Conservation (phyloP, 2,113 vertebrate genomes). For the Cyprinus carpio region DNA sequence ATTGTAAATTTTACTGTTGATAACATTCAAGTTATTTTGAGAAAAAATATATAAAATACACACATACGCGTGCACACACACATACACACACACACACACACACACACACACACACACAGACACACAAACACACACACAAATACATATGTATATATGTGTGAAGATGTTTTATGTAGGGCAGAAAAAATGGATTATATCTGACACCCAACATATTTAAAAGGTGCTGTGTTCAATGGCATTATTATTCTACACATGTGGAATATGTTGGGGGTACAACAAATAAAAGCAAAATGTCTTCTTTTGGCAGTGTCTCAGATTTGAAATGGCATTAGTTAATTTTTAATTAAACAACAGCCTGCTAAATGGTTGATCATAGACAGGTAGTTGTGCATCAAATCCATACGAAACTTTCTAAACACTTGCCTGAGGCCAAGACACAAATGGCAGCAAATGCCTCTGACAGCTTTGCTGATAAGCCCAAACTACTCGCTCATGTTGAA, state of each 20-base stretch:
- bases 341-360: conserved; percentile 44
- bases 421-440: conserved; percentile 70
- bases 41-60: too few species aligned
- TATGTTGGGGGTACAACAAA: not conserved
- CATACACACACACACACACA: too few species aligned
- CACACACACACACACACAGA: too few species aligned
- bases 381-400: conserved; percentile 71
- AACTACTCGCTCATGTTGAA: conserved; percentile 75
- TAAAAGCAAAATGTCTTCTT: conserved; percentile 22
- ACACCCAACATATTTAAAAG: not conserved
- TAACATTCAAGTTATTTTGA: not conserved
- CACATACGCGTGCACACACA: too few species aligned
- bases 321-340: conserved; percentile 39
- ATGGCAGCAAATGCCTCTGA: conserved; percentile 75
- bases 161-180: too few species aligned
- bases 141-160: too few species aligned
- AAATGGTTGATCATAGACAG: conserved; percentile 58
- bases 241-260: not conserved
- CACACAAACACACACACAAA: too few species aligned
- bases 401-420: conserved; percentile 73
- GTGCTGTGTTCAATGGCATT: not conserved
- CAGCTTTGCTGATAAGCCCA: conserved; percentile 79
- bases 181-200: not conserved
- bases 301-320: conserved; percentile 23
- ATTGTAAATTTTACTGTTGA: not conserved